Percentiles rank a stretch among this genome's conserved stretches.
Evolutionary conservation across 1,140 invertebrate species (phyloP).

Genomic region (Phocides pigmalion): DNA sequence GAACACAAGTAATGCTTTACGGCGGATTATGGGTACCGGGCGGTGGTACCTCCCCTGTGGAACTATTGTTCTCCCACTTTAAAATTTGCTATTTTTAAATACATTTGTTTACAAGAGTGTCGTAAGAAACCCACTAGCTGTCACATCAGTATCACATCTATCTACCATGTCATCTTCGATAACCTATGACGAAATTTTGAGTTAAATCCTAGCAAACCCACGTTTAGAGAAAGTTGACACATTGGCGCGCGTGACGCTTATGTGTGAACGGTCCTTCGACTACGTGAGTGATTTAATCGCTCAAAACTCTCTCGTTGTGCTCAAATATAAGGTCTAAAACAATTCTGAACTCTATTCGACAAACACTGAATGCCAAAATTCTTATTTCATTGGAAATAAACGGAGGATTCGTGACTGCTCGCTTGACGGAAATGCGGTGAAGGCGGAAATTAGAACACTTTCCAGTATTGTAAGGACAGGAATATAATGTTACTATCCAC

Average conservation of each 20-base stretch:
- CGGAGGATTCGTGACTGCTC: conserved; percentile 50
- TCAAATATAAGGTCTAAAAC: conserved; percentile 34
- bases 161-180: conserved; percentile 44
- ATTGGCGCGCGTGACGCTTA: conserved; percentile 61
- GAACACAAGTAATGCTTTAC: too few species aligned
- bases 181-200: conserved; percentile 53
- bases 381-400: conserved; percentile 30
- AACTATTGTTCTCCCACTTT: too few species aligned
- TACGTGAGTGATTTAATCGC: conserved; percentile 72
- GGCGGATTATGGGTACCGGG: too few species aligned
- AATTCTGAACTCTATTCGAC: conserved; percentile 49
- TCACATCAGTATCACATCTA: conserved; percentile 25
- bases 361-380: conserved; percentile 36
- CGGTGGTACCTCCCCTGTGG: too few species aligned
- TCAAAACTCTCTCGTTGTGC: conserved; percentile 40
- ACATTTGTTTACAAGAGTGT: background rate
- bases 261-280: conserved; percentile 52
- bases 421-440: conserved; percentile 44
- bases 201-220: conserved; percentile 46
- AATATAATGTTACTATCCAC: background rate
- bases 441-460: conserved; percentile 60
- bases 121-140: conserved; percentile 3
- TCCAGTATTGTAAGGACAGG: conserved; percentile 40
- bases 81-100: too few species aligned
- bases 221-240: conserved; percentile 62